These are phyloP conservation scores for Tachuris rubrigastra DNA, from an alignment of 2,113 vertebrate species.

Conservation along the genomic window DNA sequence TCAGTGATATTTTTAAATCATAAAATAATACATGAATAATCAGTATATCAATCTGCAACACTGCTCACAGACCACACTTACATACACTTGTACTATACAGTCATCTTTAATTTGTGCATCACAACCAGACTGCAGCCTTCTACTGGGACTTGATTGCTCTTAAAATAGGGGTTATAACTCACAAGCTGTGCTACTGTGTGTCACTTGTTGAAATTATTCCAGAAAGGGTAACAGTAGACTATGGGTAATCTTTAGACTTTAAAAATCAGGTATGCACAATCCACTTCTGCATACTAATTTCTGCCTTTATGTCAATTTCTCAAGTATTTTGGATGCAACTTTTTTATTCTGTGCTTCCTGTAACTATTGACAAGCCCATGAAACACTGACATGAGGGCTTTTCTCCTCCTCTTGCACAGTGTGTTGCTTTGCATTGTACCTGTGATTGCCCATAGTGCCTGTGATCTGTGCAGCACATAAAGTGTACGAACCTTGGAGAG, in stretches of 20 bases:
- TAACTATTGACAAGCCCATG: not conserved
- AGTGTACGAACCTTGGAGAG: rapidly evolving
- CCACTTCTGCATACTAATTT: not conserved
- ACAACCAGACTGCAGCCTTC: not conserved
- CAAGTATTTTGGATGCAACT: not conserved
- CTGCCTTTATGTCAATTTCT: not conserved
- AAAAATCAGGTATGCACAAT: not conserved
- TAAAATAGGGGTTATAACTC: not conserved
- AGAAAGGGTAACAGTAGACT: not conserved
- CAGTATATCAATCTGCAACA: not conserved
- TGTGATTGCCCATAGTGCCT: not conserved
- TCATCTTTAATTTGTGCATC: not conserved
- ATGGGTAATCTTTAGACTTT: not conserved
- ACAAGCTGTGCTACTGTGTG: not conserved
- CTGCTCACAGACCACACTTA: not conserved
- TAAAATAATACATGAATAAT: not conserved
- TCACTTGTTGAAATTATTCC: not conserved
- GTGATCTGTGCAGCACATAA: not conserved
- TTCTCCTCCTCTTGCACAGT: not conserved
- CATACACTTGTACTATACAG: not conserved
- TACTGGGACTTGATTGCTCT: not conserved
- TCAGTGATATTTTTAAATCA: not conserved
- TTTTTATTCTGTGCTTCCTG: not conserved
- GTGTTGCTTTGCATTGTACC: not conserved
- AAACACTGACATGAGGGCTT: not conserved